Evolutionary conservation across 2,888 invertebrate genomes (phyloP), one percentile per base, ranked within the genome.

Genomic region (Anticlea derivata): DNA sequence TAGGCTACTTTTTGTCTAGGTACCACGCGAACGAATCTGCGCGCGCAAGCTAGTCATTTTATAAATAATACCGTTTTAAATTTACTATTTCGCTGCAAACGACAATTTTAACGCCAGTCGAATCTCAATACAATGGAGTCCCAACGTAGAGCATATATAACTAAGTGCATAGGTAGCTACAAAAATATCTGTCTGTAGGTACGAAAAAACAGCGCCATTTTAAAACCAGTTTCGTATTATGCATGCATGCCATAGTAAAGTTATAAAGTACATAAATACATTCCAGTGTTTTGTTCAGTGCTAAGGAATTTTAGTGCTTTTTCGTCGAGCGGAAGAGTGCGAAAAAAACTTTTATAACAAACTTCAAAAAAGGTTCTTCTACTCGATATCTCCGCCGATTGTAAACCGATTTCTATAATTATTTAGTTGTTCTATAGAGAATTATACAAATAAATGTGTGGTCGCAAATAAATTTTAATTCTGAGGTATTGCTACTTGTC

Each of bases 151-250:
- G 11, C 31, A 31, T 31, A 13, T 13, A 31, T 13, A 12, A 31
- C n/a, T n/a, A n/a, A n/a, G n/a, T n/a, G 12, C 13, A 7, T 30
- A 24, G 7, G 7, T 20, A 39, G 20, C 7, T 29, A 7, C 8
- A 43, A 20, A 34, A 44, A 20, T 26, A 44, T 39, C 6, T 23
- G 17, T 17, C 11, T 17, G 10, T 40, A 29, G 20, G 7, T 34
- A 40, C 20, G 20, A 17, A 34, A 44, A 44, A 44, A 45, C 29
- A 12, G 26, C 39, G 26, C 27, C 33, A 34, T 70, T 69, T 46
- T 65, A 54, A 72, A 78, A 78, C 77, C 75, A 70, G 77, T 75
- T 75, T 60, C 39, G 49, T 61, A 68, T 72, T 69, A 71, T 70
- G 67, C 69, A 71, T 70, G 67, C 69, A 71, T 73, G 69, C 68